Conservation (phyloP, 2,113 vertebrate species). For the Jacana jacana region DNA sequence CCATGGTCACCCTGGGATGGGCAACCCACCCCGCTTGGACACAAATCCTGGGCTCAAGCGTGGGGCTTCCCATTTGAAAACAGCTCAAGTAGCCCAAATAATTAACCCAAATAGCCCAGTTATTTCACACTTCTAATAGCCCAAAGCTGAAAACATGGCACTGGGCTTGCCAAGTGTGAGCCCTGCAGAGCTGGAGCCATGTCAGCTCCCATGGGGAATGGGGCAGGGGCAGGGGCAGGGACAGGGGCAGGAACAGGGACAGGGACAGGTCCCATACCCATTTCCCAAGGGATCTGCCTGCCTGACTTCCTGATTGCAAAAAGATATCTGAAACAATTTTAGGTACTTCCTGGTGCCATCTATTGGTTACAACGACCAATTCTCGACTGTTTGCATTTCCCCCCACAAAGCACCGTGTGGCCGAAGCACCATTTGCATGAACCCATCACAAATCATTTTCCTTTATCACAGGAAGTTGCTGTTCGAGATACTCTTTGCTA, state of each 20-base stretch:
- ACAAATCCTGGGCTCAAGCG: fast-evolving
- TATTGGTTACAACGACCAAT: neutral
- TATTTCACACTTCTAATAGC: neutral
- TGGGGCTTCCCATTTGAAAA: neutral
- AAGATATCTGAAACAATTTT: neutral
- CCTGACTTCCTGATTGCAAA: neutral
- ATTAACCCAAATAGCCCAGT: neutral
- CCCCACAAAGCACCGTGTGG: neutral
- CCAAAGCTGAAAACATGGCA: neutral
- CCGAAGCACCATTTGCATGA: neutral
- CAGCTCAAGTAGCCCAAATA: neutral
- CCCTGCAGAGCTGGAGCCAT: neutral
- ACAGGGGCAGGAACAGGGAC: neutral
- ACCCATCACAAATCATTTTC: neutral
- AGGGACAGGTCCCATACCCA: neutral
- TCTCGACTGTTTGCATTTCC: neutral
- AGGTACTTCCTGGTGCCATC: neutral
- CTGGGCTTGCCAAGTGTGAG: neutral
- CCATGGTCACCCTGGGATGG: neutral
- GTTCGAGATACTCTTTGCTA: neutral
- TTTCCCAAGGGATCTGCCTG: neutral
- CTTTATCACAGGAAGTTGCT: neutral
- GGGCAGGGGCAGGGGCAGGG: neutral
- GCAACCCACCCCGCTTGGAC: fast-evolving
- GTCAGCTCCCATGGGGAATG: fast-evolving